Conservation (phyloP, 2,113 vertebrate species). For the Lagopus muta region DNA sequence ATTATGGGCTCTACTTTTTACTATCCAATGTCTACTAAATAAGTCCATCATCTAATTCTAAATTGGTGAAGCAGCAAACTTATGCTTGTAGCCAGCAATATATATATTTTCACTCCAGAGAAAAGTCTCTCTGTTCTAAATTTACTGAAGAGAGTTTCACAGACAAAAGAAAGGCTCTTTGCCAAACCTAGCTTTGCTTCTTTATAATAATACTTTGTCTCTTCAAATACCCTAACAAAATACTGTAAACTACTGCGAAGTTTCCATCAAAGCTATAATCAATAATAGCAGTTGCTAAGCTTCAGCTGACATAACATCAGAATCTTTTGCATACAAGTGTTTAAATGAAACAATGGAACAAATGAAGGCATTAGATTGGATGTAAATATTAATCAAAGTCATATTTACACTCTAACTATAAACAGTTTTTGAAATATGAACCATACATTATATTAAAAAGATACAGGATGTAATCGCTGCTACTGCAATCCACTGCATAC, state of each 20-base stretch:
- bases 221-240: constrained; percentile 66
- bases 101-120: constrained; percentile 79
- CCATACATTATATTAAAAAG: constrained; percentile 67
- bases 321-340: constrained; percentile 3
- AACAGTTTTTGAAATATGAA: constrained; percentile 67
- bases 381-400: constrained; percentile 70
- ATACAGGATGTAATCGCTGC: constrained; percentile 63
- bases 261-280: constrained; percentile 69
- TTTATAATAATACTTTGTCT: constrained; percentile 67
- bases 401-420: constrained; percentile 62
- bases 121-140: constrained; percentile 81
- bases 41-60: constrained; percentile 84
- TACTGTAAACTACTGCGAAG: constrained; percentile 60
- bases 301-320: constrained; percentile 36
- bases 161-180: constrained; percentile 77
- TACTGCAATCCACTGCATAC: constrained; percentile 54
- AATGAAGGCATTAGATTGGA: constrained; percentile 61
- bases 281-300: constrained; percentile 62
- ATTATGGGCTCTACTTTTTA: constrained; percentile 82
- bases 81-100: constrained; percentile 79
- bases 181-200: constrained; percentile 75
- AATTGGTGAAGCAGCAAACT: constrained; percentile 82
- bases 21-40: constrained; percentile 82
- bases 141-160: constrained; percentile 77
- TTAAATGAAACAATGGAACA: constrained; percentile 33